phyloP scores from a whole-genome alignment of 2,797 vertebrate genomes.

The Anolis apletophallus region DNA sequence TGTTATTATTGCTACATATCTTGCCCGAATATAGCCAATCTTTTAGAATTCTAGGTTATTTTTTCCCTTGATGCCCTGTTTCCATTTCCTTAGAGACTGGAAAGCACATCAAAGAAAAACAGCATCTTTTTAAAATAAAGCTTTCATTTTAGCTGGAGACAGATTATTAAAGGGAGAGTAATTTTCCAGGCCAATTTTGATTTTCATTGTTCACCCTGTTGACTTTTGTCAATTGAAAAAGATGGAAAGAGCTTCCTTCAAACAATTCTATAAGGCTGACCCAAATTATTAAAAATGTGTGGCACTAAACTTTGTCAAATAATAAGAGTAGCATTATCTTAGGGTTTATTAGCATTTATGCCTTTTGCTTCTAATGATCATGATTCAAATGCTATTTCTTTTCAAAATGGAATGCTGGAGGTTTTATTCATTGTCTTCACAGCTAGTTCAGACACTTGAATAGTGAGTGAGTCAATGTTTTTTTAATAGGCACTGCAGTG shows the following conservation, averaged over 20 bases:
- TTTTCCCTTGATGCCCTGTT: not conserved
- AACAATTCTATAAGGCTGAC: not conserved
- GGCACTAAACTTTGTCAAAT: not conserved
- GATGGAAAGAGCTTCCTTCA: not conserved
- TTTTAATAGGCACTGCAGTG: not conserved
- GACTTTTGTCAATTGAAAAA: not conserved
- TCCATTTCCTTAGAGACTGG: not conserved
- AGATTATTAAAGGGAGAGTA: not conserved
- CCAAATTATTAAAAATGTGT: not conserved
- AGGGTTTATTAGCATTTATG: not conserved
- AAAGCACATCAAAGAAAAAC: not conserved
- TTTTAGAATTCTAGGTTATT: not conserved
- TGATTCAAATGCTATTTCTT: not conserved
- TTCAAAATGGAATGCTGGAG: not conserved
- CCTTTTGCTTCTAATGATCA: not conserved
- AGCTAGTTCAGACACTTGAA: not conserved
- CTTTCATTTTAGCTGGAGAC: not conserved
- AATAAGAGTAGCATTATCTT: not conserved
- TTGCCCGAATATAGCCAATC: not conserved
- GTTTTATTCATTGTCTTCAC: not conserved
- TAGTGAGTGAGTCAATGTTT: too few species aligned
- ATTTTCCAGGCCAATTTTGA: not conserved
- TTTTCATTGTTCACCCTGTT: not conserved
- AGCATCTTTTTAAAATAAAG: not conserved
- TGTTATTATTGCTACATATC: not conserved